Evolutionary conservation across 53 echinoderm and acorn worm genomes (phyloP), one percentile per base, ranked within the genome.

Genomic region (Arbacia lixula): DNA sequence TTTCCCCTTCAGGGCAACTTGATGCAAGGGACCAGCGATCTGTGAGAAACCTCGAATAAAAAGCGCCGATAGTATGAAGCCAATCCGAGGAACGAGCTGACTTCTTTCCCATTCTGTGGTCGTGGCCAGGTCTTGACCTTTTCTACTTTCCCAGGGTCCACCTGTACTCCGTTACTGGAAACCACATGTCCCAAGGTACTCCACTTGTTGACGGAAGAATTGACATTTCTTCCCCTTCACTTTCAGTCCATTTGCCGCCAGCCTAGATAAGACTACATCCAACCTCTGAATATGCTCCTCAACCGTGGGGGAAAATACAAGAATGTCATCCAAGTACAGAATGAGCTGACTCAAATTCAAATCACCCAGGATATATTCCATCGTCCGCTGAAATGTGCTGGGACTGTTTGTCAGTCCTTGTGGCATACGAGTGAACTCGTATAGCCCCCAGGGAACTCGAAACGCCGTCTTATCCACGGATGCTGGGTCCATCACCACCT

Each of bases 381-480:
- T 91, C 9, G 87, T 38, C 14, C 91, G 50, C 58, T 91, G 91
- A 32, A 91, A 91, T 2, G 87, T 91, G 63, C 91, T 84, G 3
- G 91, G 91, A 56, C 91, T 91, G 50, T 90, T 90, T 14, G 82
- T 68, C 40, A 90, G 46, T 5, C 86, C 90, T 66, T 91, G 91
- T 1, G 91, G 87, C 83, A 91, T 64, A 42, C 91, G 63, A 4
- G 66, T 29, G 60, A 91, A 87, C 46, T 91, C 91, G 63, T 51
- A 91, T 12, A 91, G 67, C 17, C 91, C 91, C 91, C 91, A 91
- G 2, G 91, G 87, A 6, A 91, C 91, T 51, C 91, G 50, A 25
- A 91, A 91, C 0, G 91, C 90, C 6, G 90, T 90, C 63, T 82
- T 86, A 14, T 53, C 68, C 25, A 90, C 83, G 3, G 90, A 86